phyloP scores from a whole-genome alignment of 2,113 vertebrate genomes.

The Calonectris borealis region DNA sequence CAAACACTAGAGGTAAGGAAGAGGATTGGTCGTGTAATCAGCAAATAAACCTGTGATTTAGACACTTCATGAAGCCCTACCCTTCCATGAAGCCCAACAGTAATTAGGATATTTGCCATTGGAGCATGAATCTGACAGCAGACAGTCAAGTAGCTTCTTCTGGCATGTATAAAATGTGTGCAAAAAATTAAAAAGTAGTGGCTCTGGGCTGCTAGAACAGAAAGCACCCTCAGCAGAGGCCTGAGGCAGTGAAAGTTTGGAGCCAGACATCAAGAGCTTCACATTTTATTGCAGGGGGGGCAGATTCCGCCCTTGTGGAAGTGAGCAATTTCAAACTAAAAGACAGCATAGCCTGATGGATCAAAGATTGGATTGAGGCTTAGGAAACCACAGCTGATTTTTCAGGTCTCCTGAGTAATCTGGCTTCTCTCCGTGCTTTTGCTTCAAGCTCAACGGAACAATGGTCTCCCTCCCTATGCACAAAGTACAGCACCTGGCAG shows the following conservation, averaged over 20 bases:
- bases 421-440: constrained; percentile 38
- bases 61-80: background rate
- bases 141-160: background rate
- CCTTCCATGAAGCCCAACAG: background rate
- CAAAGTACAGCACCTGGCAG: constrained; percentile 47
- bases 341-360: background rate
- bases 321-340: constrained; percentile 21
- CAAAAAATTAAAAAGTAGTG: background rate
- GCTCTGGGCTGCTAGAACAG: background rate
- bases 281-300: background rate
- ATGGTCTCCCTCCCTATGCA: background rate
- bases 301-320: background rate
- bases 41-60: background rate
- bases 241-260: constrained; percentile 19
- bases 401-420: constrained; percentile 44
- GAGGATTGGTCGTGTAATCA: background rate
- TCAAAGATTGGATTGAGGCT: constrained; percentile 12
- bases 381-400: constrained; percentile 42
- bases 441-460: constrained; percentile 19
- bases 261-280: constrained; percentile 29
- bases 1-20: background rate
- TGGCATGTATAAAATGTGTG: background rate
- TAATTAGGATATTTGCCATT: background rate
- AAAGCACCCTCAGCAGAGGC: constrained; percentile 34
- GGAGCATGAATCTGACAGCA: background rate